These are phyloP conservation scores for Amblyjoppa fuscipennis DNA, from an alignment of 2,888 invertebrate species.

Conservation along the genomic window DNA sequence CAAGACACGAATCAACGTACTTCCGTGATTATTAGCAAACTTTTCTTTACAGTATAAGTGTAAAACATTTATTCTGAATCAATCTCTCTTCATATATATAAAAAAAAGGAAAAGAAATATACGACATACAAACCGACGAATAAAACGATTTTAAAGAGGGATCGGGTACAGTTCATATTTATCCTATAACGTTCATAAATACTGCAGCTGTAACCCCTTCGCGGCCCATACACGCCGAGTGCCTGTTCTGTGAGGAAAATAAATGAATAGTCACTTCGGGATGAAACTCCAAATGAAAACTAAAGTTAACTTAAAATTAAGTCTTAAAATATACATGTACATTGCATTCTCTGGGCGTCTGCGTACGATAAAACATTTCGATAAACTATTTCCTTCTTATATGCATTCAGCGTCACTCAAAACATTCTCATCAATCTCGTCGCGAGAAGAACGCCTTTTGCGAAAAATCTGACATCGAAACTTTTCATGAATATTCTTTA, in stretches of 20 bases:
- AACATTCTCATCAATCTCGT: constrained; percentile 6
- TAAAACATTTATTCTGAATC: constrained; percentile 79
- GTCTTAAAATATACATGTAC: constrained; percentile 64
- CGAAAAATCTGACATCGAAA: constrained; percentile 26
- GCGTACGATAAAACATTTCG: constrained; percentile 49
- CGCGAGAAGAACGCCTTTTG: neutral
- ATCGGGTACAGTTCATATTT: constrained; percentile 53
- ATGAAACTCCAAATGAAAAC: constrained; percentile 59
- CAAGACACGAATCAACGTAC: constrained; percentile 70
- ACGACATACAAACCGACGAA: constrained; percentile 53
- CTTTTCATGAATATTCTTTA: constrained; percentile 43
- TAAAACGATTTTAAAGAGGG: constrained; percentile 29
- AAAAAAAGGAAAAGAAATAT: constrained; percentile 60
- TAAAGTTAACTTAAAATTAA: constrained; percentile 49
- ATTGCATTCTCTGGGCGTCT: constrained; percentile 61
- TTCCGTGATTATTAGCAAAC: constrained; percentile 76
- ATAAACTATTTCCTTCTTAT: constrained; percentile 24
- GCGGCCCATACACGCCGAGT: neutral
- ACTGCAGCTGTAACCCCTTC: constrained; percentile 59
- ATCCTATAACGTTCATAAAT: constrained; percentile 64
- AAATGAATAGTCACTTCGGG: constrained; percentile 48
- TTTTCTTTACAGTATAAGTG: constrained; percentile 76
- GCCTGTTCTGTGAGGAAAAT: constrained; percentile 41
- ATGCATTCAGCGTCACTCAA: constrained; percentile 16
- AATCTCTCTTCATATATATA: constrained; percentile 73